Evolutionary conservation across 2,888 invertebrate species (phyloP), one percentile per base, ranked within the genome.

Genomic region (Pandemis heparana): DNA sequence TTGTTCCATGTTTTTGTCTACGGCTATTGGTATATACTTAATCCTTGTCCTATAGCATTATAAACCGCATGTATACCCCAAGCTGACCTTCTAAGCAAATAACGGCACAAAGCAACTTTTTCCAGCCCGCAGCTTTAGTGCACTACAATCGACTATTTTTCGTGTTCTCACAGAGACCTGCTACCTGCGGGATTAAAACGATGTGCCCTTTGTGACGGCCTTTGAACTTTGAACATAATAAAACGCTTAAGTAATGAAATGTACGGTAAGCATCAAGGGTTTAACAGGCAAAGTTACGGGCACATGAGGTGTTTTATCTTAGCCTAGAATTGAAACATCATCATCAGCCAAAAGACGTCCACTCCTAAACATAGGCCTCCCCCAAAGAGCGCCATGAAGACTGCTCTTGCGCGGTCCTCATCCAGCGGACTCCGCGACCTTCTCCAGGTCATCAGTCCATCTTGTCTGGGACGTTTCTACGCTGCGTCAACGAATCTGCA

Each of bases 71-170:
- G 68, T 32, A 9, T n/a, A 16, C 8, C 12, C 39, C 38, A 7
- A 23, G n/a, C 23, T 61, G 51, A 61, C 51, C 70, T 39, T 23
- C 61, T 23, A 67, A 71, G 56, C 66, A 56, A 75, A 62, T 67
- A 66, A 62, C 38, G 6, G 56, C 41, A 71, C 66, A 66, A 74
- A 70, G 74, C 66, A 66, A 65, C 67, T 67, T 71, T 72, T 74
- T 75, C 38, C 74, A 38, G 39, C 59, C 62, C 70, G 64, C 63
- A 71, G 70, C 51, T 69, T 59, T 61, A 32, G 64, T 64, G 46
- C 65, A 65, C 53, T 61, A 60, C 60, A 65, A 65, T 51, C 43
- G 51, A 43, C 64, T 65, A 48, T 73, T 73, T 68, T 64, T 62
- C 39, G 59, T 41, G 23, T 12, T 12, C 56, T 12, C 56, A 9